Base-by-base conservation (phyloP, 2,797 vertebrate species). In the Spheniscus humboldti region DNA sequence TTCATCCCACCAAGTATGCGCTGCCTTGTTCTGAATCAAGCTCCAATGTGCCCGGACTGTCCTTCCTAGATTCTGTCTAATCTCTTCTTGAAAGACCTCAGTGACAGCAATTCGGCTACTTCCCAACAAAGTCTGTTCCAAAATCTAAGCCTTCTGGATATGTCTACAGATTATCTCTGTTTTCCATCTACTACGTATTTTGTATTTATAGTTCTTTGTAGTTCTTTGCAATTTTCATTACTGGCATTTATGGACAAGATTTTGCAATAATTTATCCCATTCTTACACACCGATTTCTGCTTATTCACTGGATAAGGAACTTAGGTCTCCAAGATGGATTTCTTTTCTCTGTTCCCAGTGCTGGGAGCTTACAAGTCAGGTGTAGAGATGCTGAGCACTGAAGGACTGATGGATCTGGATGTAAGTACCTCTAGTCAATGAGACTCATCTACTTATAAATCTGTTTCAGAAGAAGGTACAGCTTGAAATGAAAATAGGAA, bases 141-240 rank as follows among this genome's bases (percentile, higher is more conserved):
- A 96, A 96, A 92, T 79, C 59, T 79, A 89, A 87, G 55, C 24
- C 41, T 85, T 90, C 77, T 93, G 86, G 55, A 52, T 81, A 33
- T 19, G 39, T 57, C 77, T 73, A 27, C 13, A 45, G 30, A 66
- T 22, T 39, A 81, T n/a, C 55, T 92, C 74, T 92, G 66, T 28
- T 96, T 87, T 92, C 55, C 59, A 86, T 76, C 77, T 94, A 69
- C 56, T 86, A 27, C 0, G 0, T 47, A 45, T 62, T 86, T 88
- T 88, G 23, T 78, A 78, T 76, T 81, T 86, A 74, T 62, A 82
- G 56, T 67, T 88, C 80, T 91, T 71, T 48, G 14, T 35, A 79
- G 47, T 53, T 85, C 64, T 81, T 74, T 69, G 53, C 47, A 78
- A 48, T 92, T 84, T 89, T 93, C 53, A 73, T 92, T 83, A 76